phyloP scores from a whole-genome alignment of 2,113 vertebrate genomes.

The Sturnira hondurensis region DNA sequence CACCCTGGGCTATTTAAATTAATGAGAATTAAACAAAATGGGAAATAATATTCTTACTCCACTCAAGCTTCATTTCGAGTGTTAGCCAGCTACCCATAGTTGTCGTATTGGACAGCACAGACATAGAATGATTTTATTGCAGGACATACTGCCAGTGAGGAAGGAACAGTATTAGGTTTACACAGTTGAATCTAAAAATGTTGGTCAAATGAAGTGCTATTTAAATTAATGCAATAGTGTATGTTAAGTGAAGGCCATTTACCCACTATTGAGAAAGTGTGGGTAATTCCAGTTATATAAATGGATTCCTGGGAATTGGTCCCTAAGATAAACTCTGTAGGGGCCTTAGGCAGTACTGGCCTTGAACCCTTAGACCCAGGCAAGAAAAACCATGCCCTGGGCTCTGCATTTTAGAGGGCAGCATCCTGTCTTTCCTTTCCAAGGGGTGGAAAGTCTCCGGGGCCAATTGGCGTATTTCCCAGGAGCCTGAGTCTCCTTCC shows the following conservation, averaged over 20 bases:
- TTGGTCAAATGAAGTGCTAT: background rate
- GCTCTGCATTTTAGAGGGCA: background rate
- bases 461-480: background rate
- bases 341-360: background rate
- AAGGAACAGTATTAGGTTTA: background rate
- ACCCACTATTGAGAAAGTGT: background rate
- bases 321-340: background rate
- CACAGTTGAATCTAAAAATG: background rate
- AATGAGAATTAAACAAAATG: background rate
- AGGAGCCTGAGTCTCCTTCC: background rate
- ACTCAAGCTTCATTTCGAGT: background rate
- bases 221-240: background rate
- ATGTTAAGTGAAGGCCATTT: background rate
- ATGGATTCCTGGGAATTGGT: background rate
- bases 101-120: background rate
- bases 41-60: background rate
- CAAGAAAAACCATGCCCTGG: background rate
- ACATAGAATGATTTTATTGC: background rate
- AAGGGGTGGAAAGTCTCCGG: background rate
- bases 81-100: background rate
- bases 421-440: background rate
- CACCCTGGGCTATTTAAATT: background rate
- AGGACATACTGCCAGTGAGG: background rate
- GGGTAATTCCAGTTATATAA: background rate
- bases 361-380: background rate